Evolutionary conservation across 1,140 invertebrate species (phyloP), one percentile per base, ranked within the genome.

Genomic region (Drosophila seguyi): DNA sequence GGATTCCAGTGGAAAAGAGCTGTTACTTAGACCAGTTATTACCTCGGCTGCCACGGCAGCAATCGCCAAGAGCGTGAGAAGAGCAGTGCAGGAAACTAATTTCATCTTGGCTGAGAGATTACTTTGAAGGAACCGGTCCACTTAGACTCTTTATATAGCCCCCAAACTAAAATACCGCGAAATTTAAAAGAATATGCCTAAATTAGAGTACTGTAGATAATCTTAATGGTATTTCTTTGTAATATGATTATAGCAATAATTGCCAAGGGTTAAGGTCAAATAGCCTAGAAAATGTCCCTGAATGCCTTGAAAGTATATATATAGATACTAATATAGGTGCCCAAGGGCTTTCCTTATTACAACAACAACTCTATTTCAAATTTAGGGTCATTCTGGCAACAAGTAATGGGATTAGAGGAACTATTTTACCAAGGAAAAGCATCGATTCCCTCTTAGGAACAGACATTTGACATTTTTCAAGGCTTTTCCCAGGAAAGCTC

Each of bases 71-170:
- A 69, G 5, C 8, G 38, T 31, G 4, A 25, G n/a, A 1, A 53
- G 45, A 25, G 45, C 45, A 6, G n/a, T 3, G 8, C 4, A 13
- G 0, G 14, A 14, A 22, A 16, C 1, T 6, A 22, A 5, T 22
- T 38, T 41, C 66, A 69, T 67, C 18, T 6, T 42, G 36, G 11
- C 25, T 6, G 6, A 36, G 2, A 14, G 16, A 8, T 52, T n/a
- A 53, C n/a, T 36, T 42, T 10, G 4, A 5, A 0, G 11, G 25
- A 29, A 52, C 18, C 1, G 8, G 13, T 25, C 20, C 3, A 27
- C 18, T n/a, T 4, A 1, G 11, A 7, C 27, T 14, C 22, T 36
- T 67, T 66, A 55, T 69, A 69, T 69, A 69, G 16, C 14, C 11
- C 41, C 0, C 6, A 11, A 5, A 14, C 3, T 29, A 29, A 52